Evolutionary conservation across 2,888 invertebrate species (phyloP).

Genomic region (Candidula unifasciata): DNA sequence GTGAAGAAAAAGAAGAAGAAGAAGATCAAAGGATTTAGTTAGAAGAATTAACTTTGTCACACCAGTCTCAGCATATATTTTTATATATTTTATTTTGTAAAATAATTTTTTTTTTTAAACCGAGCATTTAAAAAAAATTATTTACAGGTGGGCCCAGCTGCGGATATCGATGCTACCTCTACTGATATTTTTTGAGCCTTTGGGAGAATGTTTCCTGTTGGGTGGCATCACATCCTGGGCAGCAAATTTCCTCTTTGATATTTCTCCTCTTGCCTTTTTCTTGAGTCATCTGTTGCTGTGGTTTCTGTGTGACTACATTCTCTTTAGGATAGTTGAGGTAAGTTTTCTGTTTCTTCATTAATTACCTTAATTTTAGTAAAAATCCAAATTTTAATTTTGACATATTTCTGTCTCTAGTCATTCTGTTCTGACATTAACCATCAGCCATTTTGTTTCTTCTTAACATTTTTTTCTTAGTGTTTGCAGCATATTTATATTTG

Average conservation of each 20-base stretch:
- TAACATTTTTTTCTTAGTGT: background rate
- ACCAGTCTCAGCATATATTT: too few species aligned
- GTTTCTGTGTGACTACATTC: constrained; percentile 96
- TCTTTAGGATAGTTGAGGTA: constrained; percentile 81
- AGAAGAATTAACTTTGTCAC: too few species aligned
- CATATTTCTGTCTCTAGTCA: background rate
- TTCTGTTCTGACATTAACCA: background rate
- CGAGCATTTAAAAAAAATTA: too few species aligned
- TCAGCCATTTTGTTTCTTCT: background rate
- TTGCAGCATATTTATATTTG: too few species aligned
- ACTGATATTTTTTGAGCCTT: constrained; percentile 92
- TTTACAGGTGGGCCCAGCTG: constrained; percentile 92
- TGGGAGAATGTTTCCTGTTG: constrained; percentile 95
- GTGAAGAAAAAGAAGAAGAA: too few species aligned
- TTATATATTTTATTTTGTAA: too few species aligned
- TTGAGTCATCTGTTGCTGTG: constrained; percentile 94
- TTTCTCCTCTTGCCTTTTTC: constrained; percentile 94
- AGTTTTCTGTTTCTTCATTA: background rate
- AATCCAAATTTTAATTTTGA: background rate
- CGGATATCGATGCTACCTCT: constrained; percentile 96
- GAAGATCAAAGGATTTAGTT: too few species aligned
- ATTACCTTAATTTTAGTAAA: background rate
- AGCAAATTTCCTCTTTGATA: constrained; percentile 87
- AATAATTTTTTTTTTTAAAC: too few species aligned
- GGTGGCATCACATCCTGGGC: constrained; percentile 95